Evolutionary conservation across 1,140 invertebrate genomes (phyloP).

Genomic region (Cotesia vestalis): DNA sequence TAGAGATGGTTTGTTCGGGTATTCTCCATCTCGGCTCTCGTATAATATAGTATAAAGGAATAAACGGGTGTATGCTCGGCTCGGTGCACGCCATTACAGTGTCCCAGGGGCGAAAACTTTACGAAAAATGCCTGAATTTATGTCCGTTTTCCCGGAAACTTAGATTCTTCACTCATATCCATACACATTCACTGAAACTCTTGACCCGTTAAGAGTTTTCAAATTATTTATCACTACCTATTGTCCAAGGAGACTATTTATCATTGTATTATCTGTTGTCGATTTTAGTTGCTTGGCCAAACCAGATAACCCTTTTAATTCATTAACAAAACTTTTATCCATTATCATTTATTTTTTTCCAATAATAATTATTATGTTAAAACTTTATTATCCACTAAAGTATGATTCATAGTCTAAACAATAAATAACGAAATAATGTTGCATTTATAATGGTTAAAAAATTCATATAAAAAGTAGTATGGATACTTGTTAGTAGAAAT

Average conservation of each 20-base stretch:
- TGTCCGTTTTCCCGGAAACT: conserved; percentile 29
- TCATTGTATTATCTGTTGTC: conserved; percentile 36
- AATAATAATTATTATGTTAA: too few species aligned
- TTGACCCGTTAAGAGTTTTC: conserved; percentile 34
- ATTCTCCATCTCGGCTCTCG: conserved; percentile 19
- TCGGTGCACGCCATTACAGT: conserved; percentile 44
- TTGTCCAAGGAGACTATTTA: conserved; percentile 40
- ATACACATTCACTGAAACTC: conserved; percentile 19
- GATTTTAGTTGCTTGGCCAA: background rate
- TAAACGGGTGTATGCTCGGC: conserved; percentile 40
- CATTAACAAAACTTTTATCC: background rate
- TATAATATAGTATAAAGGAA: conserved; percentile 33
- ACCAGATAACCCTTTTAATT: too few species aligned
- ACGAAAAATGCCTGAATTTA: conserved; percentile 44
- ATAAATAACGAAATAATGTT: too few species aligned
- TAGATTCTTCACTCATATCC: conserved; percentile 12
- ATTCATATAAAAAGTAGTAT: too few species aligned
- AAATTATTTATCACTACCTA: conserved; percentile 40
- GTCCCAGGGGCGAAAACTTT: conserved; percentile 43
- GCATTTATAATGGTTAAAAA: too few species aligned
- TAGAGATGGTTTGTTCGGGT: conserved; percentile 35
- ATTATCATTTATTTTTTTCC: background rate
- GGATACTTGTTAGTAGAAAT: too few species aligned
- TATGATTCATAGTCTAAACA: too few species aligned
- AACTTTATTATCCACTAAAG: too few species aligned